Evolutionary conservation across 1,140 invertebrate genomes (phyloP).

Genomic region (Drosophila rufa): DNA sequence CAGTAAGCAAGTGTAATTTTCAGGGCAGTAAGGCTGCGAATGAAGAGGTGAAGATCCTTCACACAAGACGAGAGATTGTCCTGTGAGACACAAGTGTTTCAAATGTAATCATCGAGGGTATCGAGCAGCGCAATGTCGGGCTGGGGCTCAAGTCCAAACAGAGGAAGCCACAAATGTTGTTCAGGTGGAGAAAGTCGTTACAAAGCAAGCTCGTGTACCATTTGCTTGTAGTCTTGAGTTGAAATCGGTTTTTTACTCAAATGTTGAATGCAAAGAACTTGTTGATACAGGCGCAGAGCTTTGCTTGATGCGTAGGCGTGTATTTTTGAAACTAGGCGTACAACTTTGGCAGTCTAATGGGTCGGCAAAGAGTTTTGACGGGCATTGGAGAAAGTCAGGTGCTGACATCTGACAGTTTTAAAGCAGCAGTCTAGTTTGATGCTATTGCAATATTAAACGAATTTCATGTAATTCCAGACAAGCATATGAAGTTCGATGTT

Average conservation of each 20-base stretch:
- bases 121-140: too few species aligned
- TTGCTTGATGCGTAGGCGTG: conserved; percentile 4
- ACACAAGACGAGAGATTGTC: too few species aligned
- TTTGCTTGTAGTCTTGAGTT: neutral
- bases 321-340: conserved; percentile 7
- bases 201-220: neutral
- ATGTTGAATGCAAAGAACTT: neutral
- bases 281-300: conserved; percentile 8
- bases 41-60: too few species aligned
- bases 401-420: conserved; percentile 20
- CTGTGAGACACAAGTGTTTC: too few species aligned
- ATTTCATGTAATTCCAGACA: conserved; percentile 30
- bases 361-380: conserved; percentile 8
- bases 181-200: neutral
- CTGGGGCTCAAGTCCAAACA: neutral
- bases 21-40: neutral
- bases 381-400: conserved; percentile 21
- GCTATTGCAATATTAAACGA: conserved; percentile 13
- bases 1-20: neutral
- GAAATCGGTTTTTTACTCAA: neutral
- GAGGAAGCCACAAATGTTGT: neutral
- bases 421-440: conserved; percentile 1
- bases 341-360: neutral
- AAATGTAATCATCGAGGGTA: too few species aligned
- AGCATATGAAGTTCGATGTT: conserved; percentile 22